Evolutionary conservation across 2,113 vertebrate species (phyloP).

Genomic region (Stegostoma tigrinum): DNA sequence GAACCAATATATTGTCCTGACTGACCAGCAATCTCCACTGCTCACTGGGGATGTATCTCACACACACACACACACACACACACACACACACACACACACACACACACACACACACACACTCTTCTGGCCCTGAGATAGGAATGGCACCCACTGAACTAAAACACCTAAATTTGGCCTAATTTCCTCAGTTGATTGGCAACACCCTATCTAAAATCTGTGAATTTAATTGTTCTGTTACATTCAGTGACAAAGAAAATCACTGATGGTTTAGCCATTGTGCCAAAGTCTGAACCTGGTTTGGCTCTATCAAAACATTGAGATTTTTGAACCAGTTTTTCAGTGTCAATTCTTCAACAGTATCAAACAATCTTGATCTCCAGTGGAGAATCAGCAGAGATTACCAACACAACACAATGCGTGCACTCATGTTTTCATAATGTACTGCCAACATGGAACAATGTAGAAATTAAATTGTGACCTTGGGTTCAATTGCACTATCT

Average conservation of each 20-base stretch:
- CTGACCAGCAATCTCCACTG: no score
- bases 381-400: neutral
- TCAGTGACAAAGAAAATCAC: neutral
- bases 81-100: no score
- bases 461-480: constrained; percentile 9
- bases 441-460: neutral
- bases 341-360: neutral
- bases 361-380: neutral
- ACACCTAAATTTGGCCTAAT: neutral
- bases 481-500: constrained; percentile 19
- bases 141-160: neutral
- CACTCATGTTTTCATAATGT: neutral
- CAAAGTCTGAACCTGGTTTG: neutral
- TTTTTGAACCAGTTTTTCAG: neutral
- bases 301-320: neutral
- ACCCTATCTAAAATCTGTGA: neutral
- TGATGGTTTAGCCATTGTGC: neutral
- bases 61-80: no score
- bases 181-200: neutral
- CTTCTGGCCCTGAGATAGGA: neutral
- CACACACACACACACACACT: no score
- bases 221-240: neutral
- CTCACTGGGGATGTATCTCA: no score
- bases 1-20: no score
- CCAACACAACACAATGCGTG: neutral